Conservation (phyloP, 2,797 vertebrate species). For the Silurus aristotelis region DNA sequence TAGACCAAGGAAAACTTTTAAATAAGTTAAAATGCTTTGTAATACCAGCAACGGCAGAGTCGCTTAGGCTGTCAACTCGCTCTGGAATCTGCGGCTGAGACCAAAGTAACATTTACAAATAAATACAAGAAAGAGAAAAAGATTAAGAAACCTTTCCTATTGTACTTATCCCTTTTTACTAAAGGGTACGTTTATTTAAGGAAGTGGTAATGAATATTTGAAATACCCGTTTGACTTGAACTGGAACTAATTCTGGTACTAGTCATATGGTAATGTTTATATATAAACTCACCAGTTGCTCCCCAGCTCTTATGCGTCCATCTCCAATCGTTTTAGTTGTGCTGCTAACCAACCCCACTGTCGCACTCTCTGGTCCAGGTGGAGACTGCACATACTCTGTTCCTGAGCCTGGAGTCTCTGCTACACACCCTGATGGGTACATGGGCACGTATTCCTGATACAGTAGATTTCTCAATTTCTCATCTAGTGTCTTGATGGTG, state of each 20-base stretch:
- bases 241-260: neutral
- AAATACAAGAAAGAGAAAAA: neutral
- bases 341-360: slow-evolving; percentile 74
- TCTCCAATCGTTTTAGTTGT: slow-evolving; percentile 74
- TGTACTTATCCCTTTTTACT: neutral
- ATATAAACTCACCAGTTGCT: slow-evolving; percentile 72
- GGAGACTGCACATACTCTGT: slow-evolving; percentile 85
- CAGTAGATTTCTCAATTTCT: slow-evolving; percentile 92
- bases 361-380: slow-evolving; percentile 74
- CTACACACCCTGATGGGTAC: slow-evolving; percentile 74
- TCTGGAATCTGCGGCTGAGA: slow-evolving; percentile 80
- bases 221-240: too few relatives aligned
- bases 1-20: neutral
- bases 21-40: slow-evolving; percentile 15
- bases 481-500: slow-evolving; percentile 95
- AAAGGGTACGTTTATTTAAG: neutral
- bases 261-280: neutral
- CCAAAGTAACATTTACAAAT: neutral
- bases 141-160: neutral
- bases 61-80: slow-evolving; percentile 71
- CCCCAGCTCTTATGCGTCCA: slow-evolving; percentile 72
- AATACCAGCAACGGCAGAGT: slow-evolving; percentile 73
- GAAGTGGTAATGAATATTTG: neutral
- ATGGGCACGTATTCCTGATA: slow-evolving; percentile 88
- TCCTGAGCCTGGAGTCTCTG: slow-evolving; percentile 77